Conservation (phyloP, 2,113 vertebrate species). For the Henicopernis longicauda region DNA sequence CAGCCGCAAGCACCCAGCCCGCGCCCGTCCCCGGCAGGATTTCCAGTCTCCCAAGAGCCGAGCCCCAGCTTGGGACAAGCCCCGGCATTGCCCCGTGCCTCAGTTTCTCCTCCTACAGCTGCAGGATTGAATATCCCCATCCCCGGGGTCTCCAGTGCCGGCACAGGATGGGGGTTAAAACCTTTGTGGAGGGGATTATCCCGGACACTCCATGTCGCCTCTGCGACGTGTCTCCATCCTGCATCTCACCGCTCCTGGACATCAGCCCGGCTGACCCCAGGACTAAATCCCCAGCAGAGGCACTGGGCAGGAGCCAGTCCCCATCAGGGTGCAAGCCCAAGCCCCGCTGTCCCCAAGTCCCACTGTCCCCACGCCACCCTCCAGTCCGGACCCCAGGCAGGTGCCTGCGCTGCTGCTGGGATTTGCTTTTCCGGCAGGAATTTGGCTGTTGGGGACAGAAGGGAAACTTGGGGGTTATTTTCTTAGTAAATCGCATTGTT, state of each 20-base stretch:
- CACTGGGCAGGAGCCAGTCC: neutral
- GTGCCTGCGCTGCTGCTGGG: rapidly evolving
- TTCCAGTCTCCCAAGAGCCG: neutral
- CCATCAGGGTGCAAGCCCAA: neutral
- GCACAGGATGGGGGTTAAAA: rapidly evolving
- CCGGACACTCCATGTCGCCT: rapidly evolving
- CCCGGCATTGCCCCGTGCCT: neutral
- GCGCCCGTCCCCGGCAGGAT: rapidly evolving
- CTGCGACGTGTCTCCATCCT: rapidly evolving
- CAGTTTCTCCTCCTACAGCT: neutral
- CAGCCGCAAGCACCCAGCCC: rapidly evolving
- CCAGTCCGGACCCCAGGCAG: neutral
- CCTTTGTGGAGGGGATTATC: rapidly evolving
- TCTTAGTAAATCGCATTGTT: neutral
- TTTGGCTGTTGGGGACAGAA: neutral
- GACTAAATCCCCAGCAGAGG: neutral
- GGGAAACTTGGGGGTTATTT: slow-evolving; percentile 23
- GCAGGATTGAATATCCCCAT: neutral
- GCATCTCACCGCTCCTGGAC: rapidly evolving
- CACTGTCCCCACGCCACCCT: rapidly evolving
- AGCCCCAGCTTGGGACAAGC: neutral
- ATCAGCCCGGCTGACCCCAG: rapidly evolving
- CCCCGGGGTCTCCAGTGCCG: rapidly evolving
- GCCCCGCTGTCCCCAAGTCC: rapidly evolving
- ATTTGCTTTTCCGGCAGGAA: neutral